Percentiles rank a stretch among this genome's conserved stretches.
phyloP scores from a whole-genome alignment of 2,113 vertebrate genomes.

The Uropsilus gracilis region DNA sequence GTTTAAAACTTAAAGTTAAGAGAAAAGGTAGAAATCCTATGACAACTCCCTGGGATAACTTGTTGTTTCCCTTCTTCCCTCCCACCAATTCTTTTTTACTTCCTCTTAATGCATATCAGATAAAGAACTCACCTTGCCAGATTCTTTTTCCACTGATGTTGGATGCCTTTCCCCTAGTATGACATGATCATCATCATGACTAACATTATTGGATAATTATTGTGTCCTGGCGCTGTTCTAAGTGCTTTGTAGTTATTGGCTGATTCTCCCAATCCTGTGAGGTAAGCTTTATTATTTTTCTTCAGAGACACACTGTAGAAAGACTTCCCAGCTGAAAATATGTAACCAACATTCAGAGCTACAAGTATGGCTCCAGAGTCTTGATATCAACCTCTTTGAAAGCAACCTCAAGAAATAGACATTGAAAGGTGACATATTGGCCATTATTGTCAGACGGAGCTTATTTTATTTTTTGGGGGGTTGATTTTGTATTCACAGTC shows the following conservation, averaged over 20 bases:
- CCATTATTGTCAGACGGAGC: background rate
- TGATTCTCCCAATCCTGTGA: background rate
- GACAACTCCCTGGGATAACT: background rate
- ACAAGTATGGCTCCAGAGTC: background rate
- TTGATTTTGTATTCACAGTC: background rate
- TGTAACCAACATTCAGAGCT: background rate
- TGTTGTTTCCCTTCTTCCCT: background rate
- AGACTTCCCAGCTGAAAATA: background rate
- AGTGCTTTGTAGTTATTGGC: background rate
- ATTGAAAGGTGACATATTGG: background rate
- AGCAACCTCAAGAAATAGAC: background rate
- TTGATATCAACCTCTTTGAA: background rate
- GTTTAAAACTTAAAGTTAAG: conserved; percentile 30
- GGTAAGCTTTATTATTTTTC: background rate
- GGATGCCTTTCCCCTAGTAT: background rate
- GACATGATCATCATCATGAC: conserved; percentile 10
- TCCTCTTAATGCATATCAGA: background rate
- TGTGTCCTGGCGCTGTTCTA: background rate
- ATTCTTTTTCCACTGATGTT: background rate
- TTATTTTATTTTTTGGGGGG: background rate
- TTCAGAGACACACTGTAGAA: background rate
- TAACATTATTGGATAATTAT: background rate
- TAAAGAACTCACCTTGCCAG: background rate
- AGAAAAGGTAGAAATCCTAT: background rate
- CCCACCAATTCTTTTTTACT: background rate